These are phyloP conservation scores for Calliphora vomitoria DNA, from an alignment of 2,888 invertebrate species.

Conservation along the genomic window DNA sequence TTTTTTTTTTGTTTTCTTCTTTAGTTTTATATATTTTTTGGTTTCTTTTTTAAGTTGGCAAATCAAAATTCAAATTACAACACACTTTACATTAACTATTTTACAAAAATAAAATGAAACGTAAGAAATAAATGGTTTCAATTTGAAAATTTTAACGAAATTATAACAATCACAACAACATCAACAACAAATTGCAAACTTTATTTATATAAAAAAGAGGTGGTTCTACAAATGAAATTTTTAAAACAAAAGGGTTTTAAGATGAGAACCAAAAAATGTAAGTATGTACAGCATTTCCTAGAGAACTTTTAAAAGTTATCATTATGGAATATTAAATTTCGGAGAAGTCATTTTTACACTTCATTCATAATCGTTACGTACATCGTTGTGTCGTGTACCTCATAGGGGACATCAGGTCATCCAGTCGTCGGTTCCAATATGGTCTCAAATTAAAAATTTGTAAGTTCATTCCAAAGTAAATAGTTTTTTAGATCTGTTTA, in stretches of 20 bases:
- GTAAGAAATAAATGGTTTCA: constrained; percentile 45
- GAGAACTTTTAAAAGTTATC: not conserved
- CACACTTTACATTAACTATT: constrained; percentile 66
- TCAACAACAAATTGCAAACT: constrained; percentile 65
- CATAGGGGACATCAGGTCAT: too few relatives aligned
- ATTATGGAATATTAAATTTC: too few relatives aligned
- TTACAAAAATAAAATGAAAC: constrained; percentile 57
- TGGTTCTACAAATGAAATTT: constrained; percentile 5
- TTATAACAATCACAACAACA: constrained; percentile 62
- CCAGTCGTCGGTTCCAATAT: too few relatives aligned
- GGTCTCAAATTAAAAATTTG: too few relatives aligned
- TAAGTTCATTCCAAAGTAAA: too few relatives aligned
- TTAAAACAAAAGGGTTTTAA: not conserved
- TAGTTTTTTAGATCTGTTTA: too few relatives aligned
- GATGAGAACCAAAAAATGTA: not conserved
- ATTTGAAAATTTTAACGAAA: constrained; percentile 61
- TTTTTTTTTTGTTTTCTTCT: constrained; percentile 26
- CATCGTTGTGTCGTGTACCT: too few relatives aligned
- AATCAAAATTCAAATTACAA: constrained; percentile 72
- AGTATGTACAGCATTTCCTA: constrained; percentile 50
- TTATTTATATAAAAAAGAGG: constrained; percentile 7
- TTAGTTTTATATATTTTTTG: constrained; percentile 36
- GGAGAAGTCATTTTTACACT: too few relatives aligned
- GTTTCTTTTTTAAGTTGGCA: constrained; percentile 23
- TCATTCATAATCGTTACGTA: too few relatives aligned